Conservation (phyloP, 2,888 invertebrate species). For the Nemurella pictetii region DNA sequence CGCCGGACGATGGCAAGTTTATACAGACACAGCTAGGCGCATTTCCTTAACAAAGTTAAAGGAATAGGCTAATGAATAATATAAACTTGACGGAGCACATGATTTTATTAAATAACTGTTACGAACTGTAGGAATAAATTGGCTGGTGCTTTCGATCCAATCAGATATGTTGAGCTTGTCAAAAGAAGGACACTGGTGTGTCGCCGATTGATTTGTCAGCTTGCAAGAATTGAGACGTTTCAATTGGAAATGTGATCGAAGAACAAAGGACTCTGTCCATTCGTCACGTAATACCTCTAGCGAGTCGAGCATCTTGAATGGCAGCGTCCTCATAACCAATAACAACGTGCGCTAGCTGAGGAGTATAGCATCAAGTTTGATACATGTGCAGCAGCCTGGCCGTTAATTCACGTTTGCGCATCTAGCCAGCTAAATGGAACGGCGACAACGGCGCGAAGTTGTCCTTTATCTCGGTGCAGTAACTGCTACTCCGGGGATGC, state of each 20-base stretch:
- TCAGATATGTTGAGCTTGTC: not conserved
- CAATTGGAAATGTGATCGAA: not conserved
- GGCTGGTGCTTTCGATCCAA: not conserved
- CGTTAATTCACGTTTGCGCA: conserved; percentile 16
- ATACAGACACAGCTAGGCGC: not conserved
- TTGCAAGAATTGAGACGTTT: too few relatives aligned
- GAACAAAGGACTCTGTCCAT: not conserved
- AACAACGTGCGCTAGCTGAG: not conserved
- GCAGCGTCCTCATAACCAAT: not conserved
- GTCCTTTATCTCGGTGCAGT: conserved; percentile 12
- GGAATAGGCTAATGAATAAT: not conserved
- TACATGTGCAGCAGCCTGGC: conserved; percentile 3
- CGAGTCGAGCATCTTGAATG: not conserved
- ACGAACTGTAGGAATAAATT: not conserved
- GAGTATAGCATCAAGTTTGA: conserved; percentile 11
- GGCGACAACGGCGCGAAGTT: conserved; percentile 23
- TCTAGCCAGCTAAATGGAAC: conserved; percentile 3
- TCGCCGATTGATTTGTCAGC: not conserved
- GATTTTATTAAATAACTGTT: not conserved
- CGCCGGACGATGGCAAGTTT: not conserved
- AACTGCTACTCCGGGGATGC: conserved; percentile 18
- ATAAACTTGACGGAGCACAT: not conserved
- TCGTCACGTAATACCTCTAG: not conserved
- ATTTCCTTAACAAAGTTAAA: not conserved
- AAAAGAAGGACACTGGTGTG: not conserved